Conservation (phyloP, 2,888 invertebrate genomes). For the Parnassius glacialis region DNA sequence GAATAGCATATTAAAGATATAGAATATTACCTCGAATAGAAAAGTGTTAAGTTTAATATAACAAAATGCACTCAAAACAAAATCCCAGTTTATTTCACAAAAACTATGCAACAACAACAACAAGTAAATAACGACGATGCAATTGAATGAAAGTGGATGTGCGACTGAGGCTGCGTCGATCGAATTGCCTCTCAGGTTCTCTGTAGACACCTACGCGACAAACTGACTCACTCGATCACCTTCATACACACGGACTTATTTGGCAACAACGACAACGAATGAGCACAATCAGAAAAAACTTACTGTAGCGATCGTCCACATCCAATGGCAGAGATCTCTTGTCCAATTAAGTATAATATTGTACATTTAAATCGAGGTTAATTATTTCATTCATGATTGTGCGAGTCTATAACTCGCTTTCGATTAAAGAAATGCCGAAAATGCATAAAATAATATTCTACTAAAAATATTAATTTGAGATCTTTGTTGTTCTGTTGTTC, state of each 20-base stretch:
- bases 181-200: conserved; percentile 47
- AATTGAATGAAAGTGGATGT: conserved; percentile 41
- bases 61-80: conserved; percentile 24
- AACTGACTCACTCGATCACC: conserved; percentile 73
- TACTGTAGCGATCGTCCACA: conserved; percentile 48
- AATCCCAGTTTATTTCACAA: conserved; percentile 29
- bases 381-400: conserved; percentile 24
- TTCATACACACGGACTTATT: conserved; percentile 76
- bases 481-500: no score
- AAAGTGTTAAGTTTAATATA: conserved; percentile 1
- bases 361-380: conserved; percentile 11
- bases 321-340: conserved; percentile 47
- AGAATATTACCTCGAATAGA: conserved; percentile 6
- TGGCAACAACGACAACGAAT: conserved; percentile 71
- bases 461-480: no score
- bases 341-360: conserved; percentile 12
- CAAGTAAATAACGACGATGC: conserved; percentile 27
- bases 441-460: neutral
- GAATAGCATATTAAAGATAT: neutral
- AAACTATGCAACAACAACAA: conserved; percentile 43
- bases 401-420: neutral
- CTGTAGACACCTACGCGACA: conserved; percentile 58
- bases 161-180: conserved; percentile 51
- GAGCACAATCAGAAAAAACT: conserved; percentile 56
- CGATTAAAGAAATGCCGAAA: neutral